A percentile compares a stretch with the other conserved stretches of the same genome.
These are phyloP conservation scores for Tanytarsus gracilentus DNA, from an alignment of 2,888 invertebrate species.

Conservation along the genomic window DNA sequence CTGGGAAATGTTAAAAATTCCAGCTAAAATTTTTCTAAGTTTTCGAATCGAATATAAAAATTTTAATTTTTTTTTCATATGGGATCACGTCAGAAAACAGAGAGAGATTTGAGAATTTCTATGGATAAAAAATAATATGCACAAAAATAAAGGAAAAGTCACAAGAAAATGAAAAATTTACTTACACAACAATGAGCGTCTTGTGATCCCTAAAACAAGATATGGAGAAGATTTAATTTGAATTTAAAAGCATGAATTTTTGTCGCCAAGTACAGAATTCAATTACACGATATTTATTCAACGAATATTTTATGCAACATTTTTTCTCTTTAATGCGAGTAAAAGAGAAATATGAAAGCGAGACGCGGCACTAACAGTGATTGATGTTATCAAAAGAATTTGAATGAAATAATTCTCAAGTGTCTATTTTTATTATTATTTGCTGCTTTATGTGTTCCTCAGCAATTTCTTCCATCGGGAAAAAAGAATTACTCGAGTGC, in stretches of 20 bases:
- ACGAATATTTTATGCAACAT: background rate
- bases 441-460: background rate
- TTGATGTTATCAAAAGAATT: constrained; percentile 23
- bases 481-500: no score
- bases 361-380: no score
- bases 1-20: background rate
- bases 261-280: constrained; percentile 25
- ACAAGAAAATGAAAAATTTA: no score
- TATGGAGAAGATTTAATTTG: constrained; percentile 16
- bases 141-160: no score
- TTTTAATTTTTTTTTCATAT: no score
- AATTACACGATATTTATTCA: background rate
- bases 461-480: background rate
- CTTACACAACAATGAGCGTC: constrained; percentile 22
- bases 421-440: background rate
- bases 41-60: no score
- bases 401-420: constrained; percentile 20
- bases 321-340: background rate
- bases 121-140: no score
- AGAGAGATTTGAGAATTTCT: no score
- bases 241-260: background rate
- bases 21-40: background rate
- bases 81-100: no score
- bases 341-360: no score
- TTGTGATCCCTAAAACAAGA: constrained; percentile 25